A percentile compares a stretch with the other conserved stretches of the same genome.
These are phyloP conservation scores for Drosophila kikkawai DNA, from an alignment of 1,140 invertebrate species.

Conservation along the genomic window DNA sequence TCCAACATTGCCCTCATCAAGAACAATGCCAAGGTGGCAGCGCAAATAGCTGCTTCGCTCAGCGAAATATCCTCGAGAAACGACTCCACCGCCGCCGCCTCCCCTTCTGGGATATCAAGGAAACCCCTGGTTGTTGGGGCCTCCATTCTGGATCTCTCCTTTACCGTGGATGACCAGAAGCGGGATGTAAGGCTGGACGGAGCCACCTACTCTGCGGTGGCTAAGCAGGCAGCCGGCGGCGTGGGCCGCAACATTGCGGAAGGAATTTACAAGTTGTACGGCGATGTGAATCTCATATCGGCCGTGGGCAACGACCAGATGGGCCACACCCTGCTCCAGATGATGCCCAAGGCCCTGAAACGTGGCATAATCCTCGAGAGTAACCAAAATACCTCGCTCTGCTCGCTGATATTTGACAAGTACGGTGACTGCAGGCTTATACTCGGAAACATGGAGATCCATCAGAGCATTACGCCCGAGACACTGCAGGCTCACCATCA, in stretches of 20 bases:
- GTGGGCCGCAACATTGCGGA: conserved; percentile 97
- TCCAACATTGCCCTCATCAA: conserved; percentile 96
- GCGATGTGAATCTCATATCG: conserved; percentile 90
- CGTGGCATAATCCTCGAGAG: conserved; percentile 82
- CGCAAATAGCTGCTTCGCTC: conserved; percentile 89
- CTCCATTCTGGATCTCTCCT: conserved; percentile 74
- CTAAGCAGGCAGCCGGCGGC: conserved; percentile 91
- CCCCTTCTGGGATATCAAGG: not conserved
- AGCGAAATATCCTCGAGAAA: conserved; percentile 82
- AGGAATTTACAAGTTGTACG: conserved; percentile 90
- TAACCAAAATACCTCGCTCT: conserved; percentile 88
- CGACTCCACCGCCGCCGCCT: no score
- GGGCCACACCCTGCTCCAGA: conserved; percentile 85
- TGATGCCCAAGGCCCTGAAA: conserved; percentile 76
- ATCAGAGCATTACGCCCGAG: conserved; percentile 89
- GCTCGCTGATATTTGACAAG: conserved; percentile 90
- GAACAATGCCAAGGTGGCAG: conserved; percentile 95
- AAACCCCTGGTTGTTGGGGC: conserved; percentile 74
- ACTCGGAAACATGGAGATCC: conserved; percentile 93
- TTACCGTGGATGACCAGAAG: conserved; percentile 56
- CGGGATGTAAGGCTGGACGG: conserved; percentile 89
- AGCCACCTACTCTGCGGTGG: conserved; percentile 89
- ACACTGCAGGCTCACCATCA: conserved; percentile 86
- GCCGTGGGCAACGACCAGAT: conserved; percentile 91
- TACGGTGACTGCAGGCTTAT: conserved; percentile 92